Evolutionary conservation across 2,888 invertebrate species (phyloP), one percentile per base, ranked within the genome.

Genomic region (Prosapia bicincta): DNA sequence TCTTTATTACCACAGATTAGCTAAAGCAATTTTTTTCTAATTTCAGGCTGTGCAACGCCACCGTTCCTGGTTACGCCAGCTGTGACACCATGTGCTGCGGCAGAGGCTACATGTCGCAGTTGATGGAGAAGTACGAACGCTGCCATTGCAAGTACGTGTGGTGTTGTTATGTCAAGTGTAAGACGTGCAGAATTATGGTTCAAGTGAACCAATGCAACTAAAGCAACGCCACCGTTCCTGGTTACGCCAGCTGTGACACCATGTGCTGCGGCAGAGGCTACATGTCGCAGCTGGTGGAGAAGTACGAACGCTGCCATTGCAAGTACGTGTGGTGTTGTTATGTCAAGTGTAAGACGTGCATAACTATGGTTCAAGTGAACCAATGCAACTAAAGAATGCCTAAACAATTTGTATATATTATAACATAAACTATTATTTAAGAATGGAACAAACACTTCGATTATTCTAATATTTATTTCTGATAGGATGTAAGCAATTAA

Each of bases 111-210:
- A 87, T 88, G 79, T 92, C 91, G 10, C 87, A 90, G 80, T 90
- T 90, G 78, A 89, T 90, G 80, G 88, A 89, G 82, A 88, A 90
- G 74, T 88, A 91, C 71, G 92, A 94, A 85, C 87, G 91, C 83
- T 95, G 95, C 85, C 91, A 91, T 83, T 95, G 95, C 87, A 92
- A 92, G 84, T 94, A 93, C 86, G 90, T 93, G 86, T 93, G 93
- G 89, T 95, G 95, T 85, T 95, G 95, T 86, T 93, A 93, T 85
- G 94, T 95, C 78, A 93, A 93, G 87, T 95, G 95, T 86, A 93
- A 94, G 85, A 92, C 91, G 66, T 95, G 95, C 71, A 76, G 74
- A 93, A 94, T n/a, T 87, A 97, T 79, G 97, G 98, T 7, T 97
- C 96, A 0, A 90, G 93, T 0, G 93, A 95, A 0, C 54, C 74